Evolutionary conservation across 2,797 vertebrate genomes (phyloP).

Genomic region (Micropoecilia bifurca): DNA sequence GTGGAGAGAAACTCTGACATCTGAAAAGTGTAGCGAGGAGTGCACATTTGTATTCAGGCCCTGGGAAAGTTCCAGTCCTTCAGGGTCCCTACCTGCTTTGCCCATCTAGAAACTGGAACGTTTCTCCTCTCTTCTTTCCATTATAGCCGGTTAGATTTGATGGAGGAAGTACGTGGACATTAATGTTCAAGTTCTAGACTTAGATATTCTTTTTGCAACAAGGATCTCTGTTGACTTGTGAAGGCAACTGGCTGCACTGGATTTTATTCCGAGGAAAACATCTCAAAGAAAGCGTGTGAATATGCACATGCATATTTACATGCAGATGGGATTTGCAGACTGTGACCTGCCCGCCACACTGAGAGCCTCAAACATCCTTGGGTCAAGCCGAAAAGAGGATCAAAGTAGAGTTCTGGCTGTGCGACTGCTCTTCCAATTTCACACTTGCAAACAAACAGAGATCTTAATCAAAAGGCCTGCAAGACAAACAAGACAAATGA

Average conservation of each 20-base stretch:
- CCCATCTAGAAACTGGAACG: neutral
- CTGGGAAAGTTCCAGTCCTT: neutral
- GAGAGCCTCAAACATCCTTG: slow-evolving; percentile 9
- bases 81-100: neutral
- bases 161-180: neutral
- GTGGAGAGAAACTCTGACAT: neutral
- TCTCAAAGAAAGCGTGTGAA: neutral
- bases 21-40: neutral
- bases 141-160: neutral
- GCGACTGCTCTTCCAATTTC: slow-evolving; percentile 45
- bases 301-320: no score
- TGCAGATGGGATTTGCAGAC: no score
- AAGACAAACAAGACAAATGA: neutral
- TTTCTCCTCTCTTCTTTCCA: neutral
- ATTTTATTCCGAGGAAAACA: neutral
- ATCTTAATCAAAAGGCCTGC: slow-evolving; percentile 20
- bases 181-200: neutral
- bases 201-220: neutral
- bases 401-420: slow-evolving; percentile 40
- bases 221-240: neutral
- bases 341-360: neutral
- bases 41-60: neutral
- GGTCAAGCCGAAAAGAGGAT: slow-evolving; percentile 37
- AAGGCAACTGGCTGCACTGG: neutral
- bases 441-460: slow-evolving; percentile 59